Evolutionary conservation across 1,140 invertebrate species (phyloP), one percentile per base, ranked within the genome.

Genomic region (Megalopta genalis): DNA sequence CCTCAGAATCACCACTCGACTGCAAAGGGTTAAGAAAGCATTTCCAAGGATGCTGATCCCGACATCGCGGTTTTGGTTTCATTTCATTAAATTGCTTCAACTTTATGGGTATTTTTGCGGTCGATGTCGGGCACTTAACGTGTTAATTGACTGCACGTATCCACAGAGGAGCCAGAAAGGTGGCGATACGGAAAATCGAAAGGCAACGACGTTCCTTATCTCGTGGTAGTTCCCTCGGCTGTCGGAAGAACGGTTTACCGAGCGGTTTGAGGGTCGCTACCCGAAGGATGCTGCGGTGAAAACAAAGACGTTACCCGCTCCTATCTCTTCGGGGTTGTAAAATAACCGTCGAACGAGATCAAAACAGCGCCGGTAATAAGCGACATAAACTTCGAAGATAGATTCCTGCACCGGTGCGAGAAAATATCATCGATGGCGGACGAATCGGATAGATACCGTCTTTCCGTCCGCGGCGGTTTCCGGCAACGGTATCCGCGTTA

Each of bases 311-410:
- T 93, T 91, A 91, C 85, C 88, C 62, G 82, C 77, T 87, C 83
- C 84, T 93, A 91, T 92, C 91, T 90, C n/a, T n/a, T n/a, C n/a
- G 74, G 82, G 89, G 92, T 92, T 91, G 90, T 93, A 92, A 92
- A 93, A 92, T 92, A 93, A 92, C 88, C 90, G 89, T 91, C 90
- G 91, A 92, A 93, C 89, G 90, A 89, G 84, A 88, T 62, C 87
- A 87, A 88, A 87, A 85, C 80, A 75, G 81, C 54, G n/a, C 6
- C 54, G 54, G 54, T 90, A 92, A 92, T 92, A 92, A 92, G 91
- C 90, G 91, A 90, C 90, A 92, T 92, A 92, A 92, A 89, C 86
- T 72, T 81, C 84, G 79, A 14, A 46, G 77, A 89, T 90, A 88
- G 86, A 90, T 89, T 90, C 83, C 77, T 85, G 85, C 83, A 18